These are phyloP conservation scores for Ceyx cyanopectus DNA, from an alignment of 2,113 vertebrate species.

Conservation along the genomic window DNA sequence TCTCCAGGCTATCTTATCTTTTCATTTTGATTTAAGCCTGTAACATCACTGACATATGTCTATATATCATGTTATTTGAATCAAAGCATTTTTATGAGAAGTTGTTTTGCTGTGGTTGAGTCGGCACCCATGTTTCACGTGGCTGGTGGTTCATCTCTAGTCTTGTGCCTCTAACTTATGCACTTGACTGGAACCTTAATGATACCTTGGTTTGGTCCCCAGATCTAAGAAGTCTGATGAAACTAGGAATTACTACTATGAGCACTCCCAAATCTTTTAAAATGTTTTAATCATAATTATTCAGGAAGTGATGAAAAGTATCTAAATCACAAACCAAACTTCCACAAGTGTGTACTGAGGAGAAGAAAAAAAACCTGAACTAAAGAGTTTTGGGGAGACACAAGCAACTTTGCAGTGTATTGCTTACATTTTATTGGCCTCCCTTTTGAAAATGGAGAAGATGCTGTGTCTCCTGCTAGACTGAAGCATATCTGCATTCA, in stretches of 20 bases:
- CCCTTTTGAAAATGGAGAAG: neutral
- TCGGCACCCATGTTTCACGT: neutral
- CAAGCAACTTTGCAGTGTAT: neutral
- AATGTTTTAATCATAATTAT: neutral
- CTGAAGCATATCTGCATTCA: neutral
- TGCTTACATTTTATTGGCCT: neutral
- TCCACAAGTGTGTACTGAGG: neutral
- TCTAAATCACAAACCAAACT: neutral
- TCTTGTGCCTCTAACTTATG: neutral
- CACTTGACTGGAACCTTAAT: neutral
- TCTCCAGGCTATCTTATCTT: slow-evolving; percentile 33
- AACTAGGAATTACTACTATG: neutral
- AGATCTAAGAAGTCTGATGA: neutral
- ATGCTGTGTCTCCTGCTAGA: neutral
- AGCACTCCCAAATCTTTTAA: neutral
- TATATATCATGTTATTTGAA: slow-evolving; percentile 12
- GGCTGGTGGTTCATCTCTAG: neutral
- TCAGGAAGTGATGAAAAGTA: neutral
- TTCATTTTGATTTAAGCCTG: slow-evolving; percentile 54
- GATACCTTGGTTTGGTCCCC: neutral
- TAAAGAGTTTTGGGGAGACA: neutral
- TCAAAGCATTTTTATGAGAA: neutral
- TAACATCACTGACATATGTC: slow-evolving; percentile 61
- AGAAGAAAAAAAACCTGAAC: neutral
- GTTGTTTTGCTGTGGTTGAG: neutral